Base-by-base conservation (phyloP, 2,797 vertebrate species). In the Iguana delicatissima region DNA sequence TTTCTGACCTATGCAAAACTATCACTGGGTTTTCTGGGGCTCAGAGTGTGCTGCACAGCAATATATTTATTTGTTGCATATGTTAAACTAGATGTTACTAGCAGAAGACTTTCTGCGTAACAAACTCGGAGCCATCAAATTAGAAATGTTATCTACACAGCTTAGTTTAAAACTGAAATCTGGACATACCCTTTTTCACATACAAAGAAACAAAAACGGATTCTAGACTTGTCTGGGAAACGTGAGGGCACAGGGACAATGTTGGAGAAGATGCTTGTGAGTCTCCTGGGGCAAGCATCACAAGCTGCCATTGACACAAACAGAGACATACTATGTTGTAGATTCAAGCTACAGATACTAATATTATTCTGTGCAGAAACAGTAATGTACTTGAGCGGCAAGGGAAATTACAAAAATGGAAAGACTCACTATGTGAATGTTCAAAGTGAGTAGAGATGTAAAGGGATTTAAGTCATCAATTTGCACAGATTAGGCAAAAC, bases 381-480 rank as follows among this genome's bases (percentile, higher is more conserved):
- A 89, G 92, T 91, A 95, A 95, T 92, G 13, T 84, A 95, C 88
- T 93, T 76, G 87, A 91, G 90, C 81, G 26, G 80, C 73, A 35
- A 88, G 80, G 89, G 93, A 95, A 92, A 91, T 95, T 91, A 95
- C 79, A 87, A 96, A 95, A 95, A 94, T 92, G 89, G 91, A 92
- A 94, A 95, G 93, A 94, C 93, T 93, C 94, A 84, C 92, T 95
- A 96, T 93, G 94, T 93, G 92, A 96, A 96, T 95, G 94, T 94
- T 94, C 94, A 86, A 96, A 96, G 92, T 95, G 93, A 92, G 94
- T 96, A 95, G 93, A 95, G 93, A 96, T 95, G 94, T 93, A 95
- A 93, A 95, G 50, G 93, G 94, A 95, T 96, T 96, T 96, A 95
- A 96, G 93, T 96, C 94, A 93, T 95, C 95, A 95, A 95, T 96